These are phyloP conservation scores for Centropristis striata DNA, from an alignment of 2,113 vertebrate genomes.

Conservation along the genomic window DNA sequence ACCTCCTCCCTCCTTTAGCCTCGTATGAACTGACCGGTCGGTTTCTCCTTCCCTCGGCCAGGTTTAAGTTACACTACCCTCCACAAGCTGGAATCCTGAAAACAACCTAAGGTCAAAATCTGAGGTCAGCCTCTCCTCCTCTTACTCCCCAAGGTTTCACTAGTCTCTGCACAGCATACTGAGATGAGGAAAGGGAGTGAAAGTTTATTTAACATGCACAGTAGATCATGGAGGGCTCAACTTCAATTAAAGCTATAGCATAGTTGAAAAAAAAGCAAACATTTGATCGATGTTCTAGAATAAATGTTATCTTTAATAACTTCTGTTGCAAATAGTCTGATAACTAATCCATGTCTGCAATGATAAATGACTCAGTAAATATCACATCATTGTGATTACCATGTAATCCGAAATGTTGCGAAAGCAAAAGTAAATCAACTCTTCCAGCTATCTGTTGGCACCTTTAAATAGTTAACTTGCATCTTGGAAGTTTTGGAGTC, in stretches of 20 bases:
- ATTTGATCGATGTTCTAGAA: not conserved
- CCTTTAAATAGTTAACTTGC: slow-evolving; percentile 3
- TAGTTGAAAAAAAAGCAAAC: not conserved
- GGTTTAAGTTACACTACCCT: slow-evolving; percentile 57
- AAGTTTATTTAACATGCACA: slow-evolving; percentile 12
- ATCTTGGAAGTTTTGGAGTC: slow-evolving; percentile 19
- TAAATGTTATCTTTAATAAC: slow-evolving; percentile 6
- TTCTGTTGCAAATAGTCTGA: not conserved
- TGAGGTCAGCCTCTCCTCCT: slow-evolving; percentile 60
- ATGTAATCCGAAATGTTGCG: not conserved
- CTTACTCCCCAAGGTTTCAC: slow-evolving; percentile 37
- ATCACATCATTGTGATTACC: slow-evolving; percentile 10
- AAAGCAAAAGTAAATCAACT: slow-evolving; percentile 2
- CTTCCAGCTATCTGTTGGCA: not conserved
- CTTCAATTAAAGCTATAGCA: not conserved
- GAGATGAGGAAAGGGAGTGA: slow-evolving; percentile 6
- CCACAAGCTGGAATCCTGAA: slow-evolving; percentile 61
- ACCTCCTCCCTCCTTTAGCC: slow-evolving; percentile 3
- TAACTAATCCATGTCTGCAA: slow-evolving; percentile 5
- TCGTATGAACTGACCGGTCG: slow-evolving; percentile 4
- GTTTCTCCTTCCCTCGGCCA: slow-evolving; percentile 25
- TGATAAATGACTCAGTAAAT: slow-evolving; percentile 14
- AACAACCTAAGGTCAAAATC: slow-evolving; percentile 64
- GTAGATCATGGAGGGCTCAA: not conserved
- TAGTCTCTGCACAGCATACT: slow-evolving; percentile 14